phyloP scores from a whole-genome alignment of 2,888 invertebrate genomes.

The Hydraecia micacea region DNA sequence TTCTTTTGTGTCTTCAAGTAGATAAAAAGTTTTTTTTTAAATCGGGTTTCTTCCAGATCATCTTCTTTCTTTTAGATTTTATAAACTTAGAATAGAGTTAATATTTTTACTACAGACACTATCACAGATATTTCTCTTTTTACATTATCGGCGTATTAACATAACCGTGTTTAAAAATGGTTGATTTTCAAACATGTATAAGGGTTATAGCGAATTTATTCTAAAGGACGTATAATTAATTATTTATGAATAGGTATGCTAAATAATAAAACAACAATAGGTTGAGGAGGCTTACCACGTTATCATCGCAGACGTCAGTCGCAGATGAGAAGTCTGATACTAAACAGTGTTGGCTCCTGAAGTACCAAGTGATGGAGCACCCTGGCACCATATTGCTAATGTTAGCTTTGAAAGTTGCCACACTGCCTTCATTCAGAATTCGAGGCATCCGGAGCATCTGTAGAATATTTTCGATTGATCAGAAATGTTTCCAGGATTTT shows the following conservation, averaged over 20 bases:
- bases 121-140: not conserved
- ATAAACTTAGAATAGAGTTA: not conserved
- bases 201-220: not conserved
- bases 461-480: not conserved
- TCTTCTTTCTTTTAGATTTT: not conserved
- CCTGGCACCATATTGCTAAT: slow-evolving; percentile 74
- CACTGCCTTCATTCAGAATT: slow-evolving; percentile 70
- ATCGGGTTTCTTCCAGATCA: not conserved
- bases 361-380: slow-evolving; percentile 79
- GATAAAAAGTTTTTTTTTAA: not conserved
- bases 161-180: not conserved
- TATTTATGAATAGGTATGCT: not conserved
- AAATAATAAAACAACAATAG: not conserved
- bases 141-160: no score
- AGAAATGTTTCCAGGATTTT: not conserved
- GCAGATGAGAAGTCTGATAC: slow-evolving; percentile 22
- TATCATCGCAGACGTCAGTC: slow-evolving; percentile 65
- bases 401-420: slow-evolving; percentile 70
- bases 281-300: slow-evolving; percentile 63
- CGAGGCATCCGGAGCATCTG: slow-evolving; percentile 71
- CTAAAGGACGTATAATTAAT: not conserved
- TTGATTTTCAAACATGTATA: not conserved
- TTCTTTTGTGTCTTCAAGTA: not conserved
- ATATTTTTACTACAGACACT: no score
- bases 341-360: slow-evolving; percentile 68